Evolutionary conservation across 2,113 vertebrate genomes (phyloP).

Genomic region (Ceyx margarethae): DNA sequence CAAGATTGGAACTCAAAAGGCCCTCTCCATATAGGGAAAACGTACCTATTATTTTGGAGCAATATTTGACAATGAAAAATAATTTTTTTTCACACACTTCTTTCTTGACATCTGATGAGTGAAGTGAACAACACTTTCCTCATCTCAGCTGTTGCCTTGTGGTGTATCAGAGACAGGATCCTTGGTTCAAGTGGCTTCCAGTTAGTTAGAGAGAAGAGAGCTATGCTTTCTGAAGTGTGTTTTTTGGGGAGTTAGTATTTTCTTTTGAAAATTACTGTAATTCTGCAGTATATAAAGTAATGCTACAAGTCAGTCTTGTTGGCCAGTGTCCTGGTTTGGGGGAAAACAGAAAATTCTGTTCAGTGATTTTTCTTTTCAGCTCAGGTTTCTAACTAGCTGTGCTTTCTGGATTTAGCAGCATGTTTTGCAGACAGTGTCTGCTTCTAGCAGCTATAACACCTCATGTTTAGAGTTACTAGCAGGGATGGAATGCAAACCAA

Average conservation of each 20-base stretch:
- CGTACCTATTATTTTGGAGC: neutral
- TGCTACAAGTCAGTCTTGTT: neutral
- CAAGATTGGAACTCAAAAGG: neutral
- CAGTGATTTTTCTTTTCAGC: too few species aligned
- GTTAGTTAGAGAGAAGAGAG: neutral
- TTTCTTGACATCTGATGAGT: neutral
- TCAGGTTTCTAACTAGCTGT: too few species aligned
- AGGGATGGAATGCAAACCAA: too few species aligned
- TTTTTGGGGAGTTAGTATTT: neutral
- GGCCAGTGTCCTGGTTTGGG: neutral
- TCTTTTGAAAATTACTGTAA: neutral
- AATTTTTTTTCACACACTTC: neutral
- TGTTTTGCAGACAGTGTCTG: too few species aligned
- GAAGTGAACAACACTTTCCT: neutral
- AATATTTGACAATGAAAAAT: neutral
- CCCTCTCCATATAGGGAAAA: neutral
- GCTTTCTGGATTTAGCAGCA: too few species aligned
- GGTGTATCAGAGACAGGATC: neutral
- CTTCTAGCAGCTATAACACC: too few species aligned
- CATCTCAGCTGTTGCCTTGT: neutral
- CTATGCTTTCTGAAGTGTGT: neutral
- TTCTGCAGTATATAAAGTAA: neutral
- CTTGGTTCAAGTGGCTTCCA: neutral
- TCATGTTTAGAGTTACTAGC: too few species aligned
- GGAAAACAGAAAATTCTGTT: too few species aligned